Base-by-base conservation (phyloP, 53 echinoderm and acorn worm genomes). In the Actinopyga echinites region DNA sequence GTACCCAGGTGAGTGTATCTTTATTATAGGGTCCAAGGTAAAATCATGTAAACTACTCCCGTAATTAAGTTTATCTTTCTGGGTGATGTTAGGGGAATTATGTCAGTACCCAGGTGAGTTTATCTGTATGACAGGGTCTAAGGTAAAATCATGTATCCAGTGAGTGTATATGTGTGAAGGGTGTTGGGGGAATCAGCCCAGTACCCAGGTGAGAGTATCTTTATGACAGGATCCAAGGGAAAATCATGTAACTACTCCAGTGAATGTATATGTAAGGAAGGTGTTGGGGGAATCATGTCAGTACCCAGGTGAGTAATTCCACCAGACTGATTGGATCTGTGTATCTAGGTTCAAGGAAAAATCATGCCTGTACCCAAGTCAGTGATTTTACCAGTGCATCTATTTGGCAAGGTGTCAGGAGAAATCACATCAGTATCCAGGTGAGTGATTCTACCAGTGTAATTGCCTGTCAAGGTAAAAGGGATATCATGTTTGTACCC, bases 61-160 rank as follows among this genome's bases (percentile, higher is more conserved):
- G n/a, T n/a, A n/a, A n/a, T n/a, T n/a, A n/a, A 42, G 24, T 80
- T 61, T 61, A 61, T 80, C 60, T 80, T 61, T 36, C 13, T 62
- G 30, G 81, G n/a, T 2, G 60, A 42, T 21, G 60, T 38, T 12
- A 79, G 91, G 91, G 32, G 74, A 26, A 15, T 31, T 13, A 6
- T 90, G 91, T 29, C 81, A 80, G 62, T 80, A 35, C 32, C 62
- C 81, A 36, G 81, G 81, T 80, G 60, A 61, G 8, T 35, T 13
- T 36, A 11, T 37, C 49, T 15, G 49, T 49, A 17, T 6, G n/a
- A n/a, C n/a, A n/a, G n/a, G n/a, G n/a, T n/a, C n/a, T n/a, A n/a
- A n/a, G n/a, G n/a, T n/a, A n/a, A 55, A 55, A 55, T 55, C 12
- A 55, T 55, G 56, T 55, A 55, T 13, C 12, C 12, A n/a, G n/a